Evolutionary conservation across 2,797 vertebrate species (phyloP).

Genomic region (Melanotaenia trifasciata): DNA sequence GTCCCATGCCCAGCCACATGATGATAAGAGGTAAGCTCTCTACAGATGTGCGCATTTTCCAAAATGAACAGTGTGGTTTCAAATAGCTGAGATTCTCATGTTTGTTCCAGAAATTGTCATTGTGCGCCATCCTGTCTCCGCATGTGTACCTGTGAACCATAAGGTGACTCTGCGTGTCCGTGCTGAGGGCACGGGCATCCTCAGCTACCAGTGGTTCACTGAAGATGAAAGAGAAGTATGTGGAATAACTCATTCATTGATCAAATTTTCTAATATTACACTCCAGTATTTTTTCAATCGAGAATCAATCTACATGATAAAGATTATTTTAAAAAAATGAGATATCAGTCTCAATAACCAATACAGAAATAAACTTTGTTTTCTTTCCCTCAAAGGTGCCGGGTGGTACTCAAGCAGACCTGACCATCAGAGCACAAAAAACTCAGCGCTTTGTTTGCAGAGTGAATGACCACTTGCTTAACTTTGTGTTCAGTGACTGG

Average conservation of each 20-base stretch:
- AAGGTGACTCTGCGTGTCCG: constrained; percentile 82
- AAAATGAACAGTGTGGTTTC: constrained; percentile 1
- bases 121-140: constrained; percentile 82
- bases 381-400: constrained; percentile 61
- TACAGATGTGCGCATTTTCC: background rate
- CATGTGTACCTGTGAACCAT: constrained; percentile 83
- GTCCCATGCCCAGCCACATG: constrained; percentile 38
- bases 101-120: constrained; percentile 82
- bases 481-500: constrained; percentile 85
- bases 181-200: constrained; percentile 74
- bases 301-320: background rate
- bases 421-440: constrained; percentile 77
- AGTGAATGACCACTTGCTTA: constrained; percentile 81
- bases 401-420: constrained; percentile 79
- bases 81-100: background rate
- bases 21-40: constrained; percentile 75
- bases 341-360: background rate
- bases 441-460: constrained; percentile 85
- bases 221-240: constrained; percentile 78
- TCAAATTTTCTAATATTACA: background rate
- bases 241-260: background rate
- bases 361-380: background rate
- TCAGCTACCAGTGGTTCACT: constrained; percentile 90
- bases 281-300: background rate
- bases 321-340: background rate